Conservation (phyloP, 2,113 vertebrate species). For the Bathybates hornii region DNA sequence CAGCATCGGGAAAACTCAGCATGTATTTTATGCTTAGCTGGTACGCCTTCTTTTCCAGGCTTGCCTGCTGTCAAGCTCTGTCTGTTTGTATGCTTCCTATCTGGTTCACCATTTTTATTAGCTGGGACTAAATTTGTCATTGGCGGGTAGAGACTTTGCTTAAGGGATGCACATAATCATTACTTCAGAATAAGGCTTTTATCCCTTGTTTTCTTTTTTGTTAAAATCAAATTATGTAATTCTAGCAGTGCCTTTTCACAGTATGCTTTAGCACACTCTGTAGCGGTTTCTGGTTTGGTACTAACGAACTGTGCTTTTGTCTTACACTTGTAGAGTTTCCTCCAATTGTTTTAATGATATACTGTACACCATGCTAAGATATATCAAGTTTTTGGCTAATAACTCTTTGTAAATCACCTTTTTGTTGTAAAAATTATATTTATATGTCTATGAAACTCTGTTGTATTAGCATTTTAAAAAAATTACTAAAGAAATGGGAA, state of each 20-base stretch:
- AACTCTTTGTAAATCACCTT: not conserved
- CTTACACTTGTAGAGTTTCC: not conserved
- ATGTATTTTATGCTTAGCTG: conserved; percentile 64
- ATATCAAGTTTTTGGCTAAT: not conserved
- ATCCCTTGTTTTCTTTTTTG: not conserved
- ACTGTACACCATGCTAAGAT: not conserved
- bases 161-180: not conserved
- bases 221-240: not conserved
- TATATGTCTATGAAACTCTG: not conserved
- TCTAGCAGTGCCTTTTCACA: not conserved
- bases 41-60: conserved; percentile 18
- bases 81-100: not conserved
- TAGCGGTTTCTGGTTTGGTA: not conserved
- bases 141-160: not conserved
- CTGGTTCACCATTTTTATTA: not conserved
- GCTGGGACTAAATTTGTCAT: not conserved
- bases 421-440: not conserved
- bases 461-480: not conserved
- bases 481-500: not conserved
- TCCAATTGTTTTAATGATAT: not conserved
- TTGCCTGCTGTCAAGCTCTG: conserved; percentile 15
- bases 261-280: not conserved
- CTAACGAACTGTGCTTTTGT: not conserved
- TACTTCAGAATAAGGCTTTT: not conserved
- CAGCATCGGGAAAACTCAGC: conserved; percentile 51